Base-by-base conservation (phyloP, 1,140 invertebrate species). In the Drosophila sproati region DNA sequence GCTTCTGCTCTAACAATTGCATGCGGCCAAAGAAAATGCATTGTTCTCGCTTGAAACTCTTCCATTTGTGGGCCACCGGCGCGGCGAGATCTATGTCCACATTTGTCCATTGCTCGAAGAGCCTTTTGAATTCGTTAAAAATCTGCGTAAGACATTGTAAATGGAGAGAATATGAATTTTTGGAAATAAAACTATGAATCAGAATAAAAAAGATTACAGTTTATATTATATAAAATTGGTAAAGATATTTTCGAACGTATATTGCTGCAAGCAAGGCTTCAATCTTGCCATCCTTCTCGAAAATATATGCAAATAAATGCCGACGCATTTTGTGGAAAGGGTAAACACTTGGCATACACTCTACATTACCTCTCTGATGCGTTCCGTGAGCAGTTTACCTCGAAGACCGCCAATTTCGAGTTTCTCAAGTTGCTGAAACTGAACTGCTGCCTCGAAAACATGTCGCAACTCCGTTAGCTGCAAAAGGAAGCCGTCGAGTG, bases 351-450 rank as follows among this genome's bases (percentile, higher is more conserved):
- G 20, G 20, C 20, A 1, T 6, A 8, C 0, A 6, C 12, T n/a
- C 2, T 31, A 35, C 95, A 94, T 94, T 94, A 73, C 96, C 93
- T 92, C 77, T 74, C 85, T 56, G 51, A 93, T 70, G 77, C 93
- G 89, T 91, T 91, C 62, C 76, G 93, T 92, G 1, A 97, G 93
- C 35, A 93, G 92, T 80, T 95, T 95, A 20, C 96, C 96, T 87
- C 95, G 94, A 35, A 96, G 93, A 1, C 96, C 96, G 28, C 95
- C 95, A 54, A 98, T 94, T 93, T 97, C 97, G 2, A 97, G 93
- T 92, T 96, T 96, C 92, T 98, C 97, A 31, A 98, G 92, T 91
- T 97, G 97, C 60, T 95, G 93, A 82, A 97, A 97, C 86, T 97
- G 96, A n/a, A 95, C 91, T 0, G 95, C 94, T 3, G 95, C 95